These are phyloP conservation scores for Timema cristinae DNA, from an alignment of 2,888 invertebrate species.

Conservation along the genomic window DNA sequence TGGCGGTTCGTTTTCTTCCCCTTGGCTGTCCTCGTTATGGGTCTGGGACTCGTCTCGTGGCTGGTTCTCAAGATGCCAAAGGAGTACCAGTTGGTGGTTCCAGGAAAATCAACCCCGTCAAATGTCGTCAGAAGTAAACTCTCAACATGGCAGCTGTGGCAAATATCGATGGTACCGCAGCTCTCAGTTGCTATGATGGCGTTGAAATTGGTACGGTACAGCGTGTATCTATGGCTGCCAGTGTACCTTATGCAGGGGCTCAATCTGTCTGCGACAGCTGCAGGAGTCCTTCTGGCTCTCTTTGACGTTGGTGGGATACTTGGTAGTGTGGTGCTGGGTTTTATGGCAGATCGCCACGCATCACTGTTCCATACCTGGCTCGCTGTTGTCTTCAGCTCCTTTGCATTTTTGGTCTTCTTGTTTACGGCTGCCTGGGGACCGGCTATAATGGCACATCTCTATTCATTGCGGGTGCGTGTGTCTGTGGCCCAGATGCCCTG, in stretches of 20 bases:
- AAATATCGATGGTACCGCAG: constrained; percentile 43
- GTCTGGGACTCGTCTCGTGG: constrained; percentile 40
- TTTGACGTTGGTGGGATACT: constrained; percentile 49
- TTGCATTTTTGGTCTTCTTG: constrained; percentile 38
- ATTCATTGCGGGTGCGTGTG: constrained; percentile 45
- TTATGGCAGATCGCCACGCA: constrained; percentile 43
- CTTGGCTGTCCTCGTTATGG: constrained; percentile 42
- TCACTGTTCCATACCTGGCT: constrained; percentile 41
- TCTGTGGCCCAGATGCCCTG: constrained; percentile 47
- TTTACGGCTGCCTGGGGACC: constrained; percentile 43
- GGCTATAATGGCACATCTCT: constrained; percentile 43
- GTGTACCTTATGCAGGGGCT: constrained; percentile 45
- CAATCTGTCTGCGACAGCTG: constrained; percentile 43
- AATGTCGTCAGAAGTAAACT: neutral
- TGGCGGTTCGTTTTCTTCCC: constrained; percentile 44
- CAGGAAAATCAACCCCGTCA: constrained; percentile 37
- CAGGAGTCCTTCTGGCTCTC: constrained; percentile 46
- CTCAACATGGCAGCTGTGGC: constrained; percentile 39
- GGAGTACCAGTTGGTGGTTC: constrained; percentile 39
- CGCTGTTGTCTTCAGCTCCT: constrained; percentile 33
- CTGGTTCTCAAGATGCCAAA: constrained; percentile 38
- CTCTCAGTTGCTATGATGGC: constrained; percentile 46
- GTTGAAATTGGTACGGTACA: constrained; percentile 48
- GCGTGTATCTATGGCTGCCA: constrained; percentile 50
- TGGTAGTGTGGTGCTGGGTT: constrained; percentile 46